These are phyloP conservation scores for Teleogryllus occipitalis DNA, from an alignment of 1,140 invertebrate species.

Conservation along the genomic window DNA sequence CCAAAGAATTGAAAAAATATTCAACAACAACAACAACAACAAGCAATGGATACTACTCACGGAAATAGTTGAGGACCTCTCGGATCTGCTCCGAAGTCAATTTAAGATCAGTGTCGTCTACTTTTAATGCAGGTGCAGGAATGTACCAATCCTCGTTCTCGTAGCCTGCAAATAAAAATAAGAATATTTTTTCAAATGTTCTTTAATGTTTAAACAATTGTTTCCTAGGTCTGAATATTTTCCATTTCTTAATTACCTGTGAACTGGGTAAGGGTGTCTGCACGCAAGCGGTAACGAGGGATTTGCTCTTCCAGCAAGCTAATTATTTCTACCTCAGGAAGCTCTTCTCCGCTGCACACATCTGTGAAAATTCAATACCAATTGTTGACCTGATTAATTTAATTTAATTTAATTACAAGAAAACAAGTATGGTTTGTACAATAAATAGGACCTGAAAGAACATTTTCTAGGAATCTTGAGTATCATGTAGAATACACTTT, in stretches of 20 bases:
- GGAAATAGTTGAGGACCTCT: slow-evolving; percentile 94
- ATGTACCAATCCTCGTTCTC: slow-evolving; percentile 92
- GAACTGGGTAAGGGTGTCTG: slow-evolving; percentile 90
- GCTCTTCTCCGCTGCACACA: slow-evolving; percentile 75
- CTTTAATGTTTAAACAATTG: not conserved
- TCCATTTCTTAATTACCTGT: slow-evolving; percentile 54
- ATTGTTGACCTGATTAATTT: no score
- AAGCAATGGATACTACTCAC: slow-evolving; percentile 63
- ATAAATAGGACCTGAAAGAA: no score
- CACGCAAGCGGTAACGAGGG: slow-evolving; percentile 85
- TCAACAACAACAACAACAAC: no score
- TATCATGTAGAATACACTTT: no score
- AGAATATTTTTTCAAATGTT: not conserved
- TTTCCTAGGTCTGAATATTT: not conserved
- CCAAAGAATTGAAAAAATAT: no score
- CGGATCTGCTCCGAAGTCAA: slow-evolving; percentile 89
- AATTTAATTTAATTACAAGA: no score
- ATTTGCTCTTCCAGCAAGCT: slow-evolving; percentile 91
- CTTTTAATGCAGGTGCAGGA: slow-evolving; percentile 67
- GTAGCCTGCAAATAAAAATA: slow-evolving; percentile 59
- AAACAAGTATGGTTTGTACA: no score
- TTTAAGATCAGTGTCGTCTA: slow-evolving; percentile 67
- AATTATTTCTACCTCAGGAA: slow-evolving; percentile 90
- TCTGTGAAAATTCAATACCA: slow-evolving; percentile 46
- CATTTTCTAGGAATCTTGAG: no score